Evolutionary conservation across 2,888 invertebrate genomes (phyloP).

Genomic region (Coenonympha arcania): DNA sequence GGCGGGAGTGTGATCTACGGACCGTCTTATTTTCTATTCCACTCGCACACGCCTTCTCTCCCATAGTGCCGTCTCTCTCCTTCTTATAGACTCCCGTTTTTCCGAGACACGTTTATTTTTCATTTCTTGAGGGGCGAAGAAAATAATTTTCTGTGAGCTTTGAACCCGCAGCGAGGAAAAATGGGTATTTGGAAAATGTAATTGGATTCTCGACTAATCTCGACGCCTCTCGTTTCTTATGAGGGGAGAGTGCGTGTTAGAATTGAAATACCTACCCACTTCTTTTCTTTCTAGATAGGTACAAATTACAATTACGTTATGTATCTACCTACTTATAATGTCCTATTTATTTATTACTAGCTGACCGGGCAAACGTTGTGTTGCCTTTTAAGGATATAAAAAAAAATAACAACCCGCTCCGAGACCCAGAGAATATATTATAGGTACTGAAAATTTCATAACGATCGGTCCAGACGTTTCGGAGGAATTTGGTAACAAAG

Average conservation of each 20-base stretch:
- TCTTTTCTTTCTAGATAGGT: background rate
- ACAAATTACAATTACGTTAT: too few species aligned
- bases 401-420: too few species aligned
- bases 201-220: conserved; percentile 71
- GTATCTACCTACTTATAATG: too few species aligned
- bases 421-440: too few species aligned
- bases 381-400: too few species aligned
- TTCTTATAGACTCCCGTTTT: conserved; percentile 44
- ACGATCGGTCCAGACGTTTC: too few species aligned
- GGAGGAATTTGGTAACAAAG: too few species aligned
- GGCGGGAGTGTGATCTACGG: conserved; percentile 34
- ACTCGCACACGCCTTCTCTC: conserved; percentile 29
- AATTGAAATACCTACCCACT: conserved; percentile 38
- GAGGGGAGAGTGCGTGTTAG: conserved; percentile 53
- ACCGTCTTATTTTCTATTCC: conserved; percentile 32
- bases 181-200: conserved; percentile 69
- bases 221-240: conserved; percentile 56
- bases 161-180: conserved; percentile 67
- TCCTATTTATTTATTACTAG: too few species aligned
- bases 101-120: conserved; percentile 62
- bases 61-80: conserved; percentile 35
- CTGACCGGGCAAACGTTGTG: too few species aligned
- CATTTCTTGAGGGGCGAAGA: conserved; percentile 66
- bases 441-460: too few species aligned
- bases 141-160: conserved; percentile 72